phyloP scores from a whole-genome alignment of 2,888 invertebrate species.

The Dicranocentrus wangi region DNA sequence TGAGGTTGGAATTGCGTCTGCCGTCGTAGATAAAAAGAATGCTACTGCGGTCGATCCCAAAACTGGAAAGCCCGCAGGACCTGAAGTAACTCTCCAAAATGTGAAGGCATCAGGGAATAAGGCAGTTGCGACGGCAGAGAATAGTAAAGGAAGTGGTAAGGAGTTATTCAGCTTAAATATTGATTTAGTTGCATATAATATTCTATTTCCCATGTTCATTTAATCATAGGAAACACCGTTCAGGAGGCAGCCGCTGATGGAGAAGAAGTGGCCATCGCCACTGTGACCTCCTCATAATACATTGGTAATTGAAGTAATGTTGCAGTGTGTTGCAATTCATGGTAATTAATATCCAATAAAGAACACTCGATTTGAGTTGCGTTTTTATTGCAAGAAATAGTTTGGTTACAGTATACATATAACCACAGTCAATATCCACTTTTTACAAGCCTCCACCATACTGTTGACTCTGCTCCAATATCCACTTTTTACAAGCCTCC shows the following conservation, averaged over 20 bases:
- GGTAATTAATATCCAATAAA: background rate
- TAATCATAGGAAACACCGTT: slow-evolving; percentile 24
- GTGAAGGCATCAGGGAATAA: slow-evolving; percentile 36
- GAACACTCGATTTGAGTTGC: no score
- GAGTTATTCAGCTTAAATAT: no score
- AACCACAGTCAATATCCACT: no score
- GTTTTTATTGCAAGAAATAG: no score
- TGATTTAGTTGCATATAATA: no score
- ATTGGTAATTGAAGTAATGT: no score
- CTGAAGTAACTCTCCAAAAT: slow-evolving; percentile 38
- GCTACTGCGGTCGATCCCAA: background rate
- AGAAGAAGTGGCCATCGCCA: slow-evolving; percentile 32
- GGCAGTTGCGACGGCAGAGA: slow-evolving; percentile 41
- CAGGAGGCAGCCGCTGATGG: slow-evolving; percentile 20
- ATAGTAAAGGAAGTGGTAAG: slow-evolving; percentile 43
- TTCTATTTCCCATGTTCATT: no score
- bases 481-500: slow-evolving; percentile 26
- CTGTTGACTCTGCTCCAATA: slow-evolving; percentile 29
- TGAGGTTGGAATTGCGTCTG: slow-evolving; percentile 30
- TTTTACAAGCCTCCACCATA: slow-evolving; percentile 21
- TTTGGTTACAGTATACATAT: no score
- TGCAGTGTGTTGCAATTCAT: background rate
- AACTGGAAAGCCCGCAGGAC: background rate
- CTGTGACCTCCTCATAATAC: no score
- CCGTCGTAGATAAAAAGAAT: slow-evolving; percentile 42